Percentiles rank a stretch among this genome's conserved stretches.
These are phyloP conservation scores for Neosilurus mollespiculum DNA, from an alignment of 2,797 vertebrate genomes.

Conservation along the genomic window DNA sequence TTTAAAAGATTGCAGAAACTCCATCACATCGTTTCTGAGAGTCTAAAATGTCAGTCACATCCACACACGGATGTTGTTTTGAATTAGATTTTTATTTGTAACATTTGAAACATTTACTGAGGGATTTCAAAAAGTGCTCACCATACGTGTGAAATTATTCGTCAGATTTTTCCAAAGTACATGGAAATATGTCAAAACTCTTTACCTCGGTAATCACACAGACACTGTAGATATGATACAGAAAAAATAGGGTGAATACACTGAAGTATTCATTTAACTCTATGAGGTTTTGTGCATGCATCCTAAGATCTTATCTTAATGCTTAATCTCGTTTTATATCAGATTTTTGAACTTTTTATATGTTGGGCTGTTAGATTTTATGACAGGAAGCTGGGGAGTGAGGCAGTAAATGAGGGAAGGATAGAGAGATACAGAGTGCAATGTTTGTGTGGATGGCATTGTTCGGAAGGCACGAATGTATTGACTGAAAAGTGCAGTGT, in stretches of 20 bases:
- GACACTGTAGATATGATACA: background rate
- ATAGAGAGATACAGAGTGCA: background rate
- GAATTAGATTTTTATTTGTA: too few relatives aligned
- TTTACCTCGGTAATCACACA: background rate
- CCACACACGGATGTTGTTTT: background rate
- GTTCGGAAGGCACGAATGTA: background rate
- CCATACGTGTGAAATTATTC: background rate
- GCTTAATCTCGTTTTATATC: constrained; percentile 10
- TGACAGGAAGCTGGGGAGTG: background rate
- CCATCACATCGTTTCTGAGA: background rate
- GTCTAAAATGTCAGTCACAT: background rate
- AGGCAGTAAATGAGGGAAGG: background rate
- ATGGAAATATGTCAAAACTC: background rate
- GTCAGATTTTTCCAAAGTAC: background rate
- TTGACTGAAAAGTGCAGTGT: background rate
- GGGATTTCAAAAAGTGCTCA: background rate
- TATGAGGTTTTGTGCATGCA: background rate
- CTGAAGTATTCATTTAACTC: background rate
- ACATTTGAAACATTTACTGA: background rate
- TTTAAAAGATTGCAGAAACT: background rate
- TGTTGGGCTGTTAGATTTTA: background rate
- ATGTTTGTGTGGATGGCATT: background rate
- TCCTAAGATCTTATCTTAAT: background rate
- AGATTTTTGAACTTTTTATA: background rate
- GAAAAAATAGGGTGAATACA: background rate